These are phyloP conservation scores for Euphonia xanthogaster DNA, from an alignment of 2,797 vertebrate genomes.

Conservation along the genomic window DNA sequence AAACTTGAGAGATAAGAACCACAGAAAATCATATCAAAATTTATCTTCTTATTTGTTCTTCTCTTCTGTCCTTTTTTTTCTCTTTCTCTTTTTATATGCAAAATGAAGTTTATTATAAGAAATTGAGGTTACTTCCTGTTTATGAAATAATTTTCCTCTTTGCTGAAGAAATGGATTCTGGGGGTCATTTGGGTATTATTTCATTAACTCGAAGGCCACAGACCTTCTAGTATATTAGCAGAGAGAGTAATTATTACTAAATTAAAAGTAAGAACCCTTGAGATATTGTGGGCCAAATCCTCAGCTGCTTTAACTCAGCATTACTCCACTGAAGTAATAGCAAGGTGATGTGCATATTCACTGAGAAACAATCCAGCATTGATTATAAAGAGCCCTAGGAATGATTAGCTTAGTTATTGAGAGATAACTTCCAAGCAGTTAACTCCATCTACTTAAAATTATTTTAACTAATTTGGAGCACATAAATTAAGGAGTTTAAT, in stretches of 20 bases:
- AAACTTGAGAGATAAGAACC: not conserved
- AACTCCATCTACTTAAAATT: conserved; percentile 60
- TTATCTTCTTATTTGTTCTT: not conserved
- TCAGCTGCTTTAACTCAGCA: conserved; percentile 18
- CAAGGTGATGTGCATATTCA: conserved; percentile 51
- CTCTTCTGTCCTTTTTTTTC: not conserved
- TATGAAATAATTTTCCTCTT: conserved; percentile 42
- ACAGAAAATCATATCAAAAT: conserved; percentile 22
- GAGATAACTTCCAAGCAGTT: conserved; percentile 55
- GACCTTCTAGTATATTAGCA: conserved; percentile 29
- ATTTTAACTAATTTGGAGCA: conserved; percentile 66
- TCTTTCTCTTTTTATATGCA: not conserved
- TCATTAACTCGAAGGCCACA: conserved; percentile 49
- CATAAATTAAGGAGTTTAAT: conserved; percentile 60
- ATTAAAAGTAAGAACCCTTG: conserved; percentile 62
- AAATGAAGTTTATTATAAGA: conserved; percentile 24
- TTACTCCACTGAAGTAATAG: conserved; percentile 33
- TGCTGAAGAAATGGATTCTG: conserved; percentile 22
- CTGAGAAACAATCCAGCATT: conserved; percentile 60
- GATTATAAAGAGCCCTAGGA: conserved; percentile 65
- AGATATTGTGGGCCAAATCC: conserved; percentile 54
- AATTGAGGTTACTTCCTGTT: conserved; percentile 43
- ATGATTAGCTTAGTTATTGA: conserved; percentile 67
- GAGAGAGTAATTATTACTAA: conserved; percentile 48
- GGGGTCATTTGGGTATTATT: conserved; percentile 32